phyloP scores from a whole-genome alignment of 2,888 invertebrate genomes.

The Drosophila anomalata region DNA sequence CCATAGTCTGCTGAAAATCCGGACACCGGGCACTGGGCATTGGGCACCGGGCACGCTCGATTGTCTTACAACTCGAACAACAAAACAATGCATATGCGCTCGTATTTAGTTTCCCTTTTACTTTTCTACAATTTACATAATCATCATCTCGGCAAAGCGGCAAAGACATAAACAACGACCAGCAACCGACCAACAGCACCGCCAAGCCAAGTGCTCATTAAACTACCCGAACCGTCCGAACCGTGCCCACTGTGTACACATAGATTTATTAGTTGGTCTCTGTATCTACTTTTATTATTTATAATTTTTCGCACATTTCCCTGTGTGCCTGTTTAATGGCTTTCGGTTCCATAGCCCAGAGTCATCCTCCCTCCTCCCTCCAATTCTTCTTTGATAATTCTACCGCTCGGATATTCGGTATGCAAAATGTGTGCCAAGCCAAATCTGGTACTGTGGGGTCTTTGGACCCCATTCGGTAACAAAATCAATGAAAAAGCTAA shows the following conservation, averaged over 20 bases:
- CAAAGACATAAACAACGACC: conserved; percentile 52
- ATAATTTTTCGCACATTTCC: conserved; percentile 54
- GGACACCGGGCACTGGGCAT: background rate
- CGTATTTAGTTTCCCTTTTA: conserved; percentile 78
- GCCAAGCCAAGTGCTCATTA: conserved; percentile 59
- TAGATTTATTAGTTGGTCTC: conserved; percentile 13
- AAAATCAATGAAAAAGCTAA: background rate
- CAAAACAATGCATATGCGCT: conserved; percentile 37
- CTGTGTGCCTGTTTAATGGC: conserved; percentile 48
- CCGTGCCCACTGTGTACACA: conserved; percentile 5
- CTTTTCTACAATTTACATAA: conserved; percentile 75
- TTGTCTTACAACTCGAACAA: conserved; percentile 35
- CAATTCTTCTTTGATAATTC: conserved; percentile 55
- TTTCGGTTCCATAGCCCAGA: conserved; percentile 26
- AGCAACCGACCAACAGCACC: conserved; percentile 8
- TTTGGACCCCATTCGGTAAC: background rate
- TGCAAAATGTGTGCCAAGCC: conserved; percentile 76
- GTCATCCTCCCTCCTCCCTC: conserved; percentile 3
- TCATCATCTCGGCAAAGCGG: conserved; percentile 52
- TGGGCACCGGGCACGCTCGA: conserved; percentile 16
- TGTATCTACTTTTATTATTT: conserved; percentile 50
- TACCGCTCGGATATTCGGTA: conserved; percentile 63
- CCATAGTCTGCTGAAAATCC: conserved; percentile 11
- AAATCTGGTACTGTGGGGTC: conserved; percentile 40
- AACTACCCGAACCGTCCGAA: conserved; percentile 40